phyloP scores from a whole-genome alignment of 37 sponge, comb jelly and placozoan species.

The Spongilla lacustris region DNA sequence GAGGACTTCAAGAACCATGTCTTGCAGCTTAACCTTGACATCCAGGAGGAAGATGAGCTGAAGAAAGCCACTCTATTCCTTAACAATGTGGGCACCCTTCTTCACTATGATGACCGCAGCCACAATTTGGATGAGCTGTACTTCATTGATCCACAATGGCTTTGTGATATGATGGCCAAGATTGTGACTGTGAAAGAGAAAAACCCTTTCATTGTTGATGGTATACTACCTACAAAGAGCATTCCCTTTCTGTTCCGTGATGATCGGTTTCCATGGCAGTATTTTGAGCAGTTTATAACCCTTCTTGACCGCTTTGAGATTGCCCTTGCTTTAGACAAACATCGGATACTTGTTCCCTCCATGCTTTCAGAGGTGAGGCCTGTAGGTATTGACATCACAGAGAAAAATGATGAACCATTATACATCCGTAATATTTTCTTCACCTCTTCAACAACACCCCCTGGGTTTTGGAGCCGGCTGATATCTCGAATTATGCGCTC shows the following conservation, averaged over 20 bases:
- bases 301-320: conserved; percentile 90
- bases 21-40: conserved; percentile 69
- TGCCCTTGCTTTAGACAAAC: conserved; percentile 83
- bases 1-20: conserved; percentile 75
- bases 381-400: background rate
- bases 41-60: conserved; percentile 79
- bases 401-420: background rate
- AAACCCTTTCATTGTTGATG: conserved; percentile 81
- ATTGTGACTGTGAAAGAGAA: conserved; percentile 81
- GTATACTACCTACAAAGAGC: conserved; percentile 56
- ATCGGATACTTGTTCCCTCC: conserved; percentile 83
- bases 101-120: conserved; percentile 87
- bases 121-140: conserved; percentile 83
- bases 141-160: conserved; percentile 91
- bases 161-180: conserved; percentile 91
- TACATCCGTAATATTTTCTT: conserved; percentile 64
- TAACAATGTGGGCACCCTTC: conserved; percentile 83
- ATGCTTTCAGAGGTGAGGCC: conserved; percentile 77
- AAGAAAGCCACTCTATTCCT: conserved; percentile 84
- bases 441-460: conserved; percentile 53
- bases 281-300: conserved; percentile 77
- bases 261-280: conserved; percentile 73
- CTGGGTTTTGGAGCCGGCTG: conserved; percentile 93
- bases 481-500: conserved; percentile 83
- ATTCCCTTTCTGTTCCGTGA: conserved; percentile 76